Evolutionary conservation across 35 echinoderm and acorn worm species (phyloP), one percentile per base, ranked within the genome.

Genomic region (Eucidaris tribuloides): DNA sequence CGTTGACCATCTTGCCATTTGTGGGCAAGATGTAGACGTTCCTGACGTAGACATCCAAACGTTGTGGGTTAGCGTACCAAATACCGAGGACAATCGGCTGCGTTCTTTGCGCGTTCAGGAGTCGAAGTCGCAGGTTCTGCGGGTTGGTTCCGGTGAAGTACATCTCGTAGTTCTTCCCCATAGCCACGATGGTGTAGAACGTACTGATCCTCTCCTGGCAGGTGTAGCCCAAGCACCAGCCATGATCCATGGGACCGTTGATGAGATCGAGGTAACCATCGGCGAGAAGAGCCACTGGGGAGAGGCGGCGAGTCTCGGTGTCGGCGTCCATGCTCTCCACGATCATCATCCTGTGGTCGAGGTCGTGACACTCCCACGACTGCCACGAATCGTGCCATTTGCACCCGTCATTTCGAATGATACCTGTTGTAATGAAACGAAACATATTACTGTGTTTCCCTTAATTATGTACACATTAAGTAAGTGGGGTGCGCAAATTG

Each of bases 151-250:
- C 79, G 2, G 74, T 83, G 30, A 89, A 83, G 24, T 82, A 41
- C 17, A 89, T 30, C 20, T 76, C 62, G 54, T 89, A 89, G 5
- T 58, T 39, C 49, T 45, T 2, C 2, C 44, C 87, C 13, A 46
- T 74, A n/a, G 62, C 87, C 20, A 89, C 87, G 35, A 89, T 57
- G 44, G 87, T 18, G 32, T 83, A 83, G 33, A 89, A 89, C 22
- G 87, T 89, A 42, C 87, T 89, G 65, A 89, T 89, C 2, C 87
- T 62, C 27, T 89, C 76, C 40, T 87, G 85, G 40, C 85, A 87
- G 9, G 85, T 87, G 85, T 87, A 87, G 30, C 85, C 85, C 31
- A 65, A 42, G 45, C 86, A 88, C 86, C 86, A 88, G 20, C 86
- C 86, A 45, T 88, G 78, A 58, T 88, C 86, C 58, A 34, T 22